These are phyloP conservation scores for Catonia carolina DNA, from an alignment of 2,888 invertebrate species.

Conservation along the genomic window DNA sequence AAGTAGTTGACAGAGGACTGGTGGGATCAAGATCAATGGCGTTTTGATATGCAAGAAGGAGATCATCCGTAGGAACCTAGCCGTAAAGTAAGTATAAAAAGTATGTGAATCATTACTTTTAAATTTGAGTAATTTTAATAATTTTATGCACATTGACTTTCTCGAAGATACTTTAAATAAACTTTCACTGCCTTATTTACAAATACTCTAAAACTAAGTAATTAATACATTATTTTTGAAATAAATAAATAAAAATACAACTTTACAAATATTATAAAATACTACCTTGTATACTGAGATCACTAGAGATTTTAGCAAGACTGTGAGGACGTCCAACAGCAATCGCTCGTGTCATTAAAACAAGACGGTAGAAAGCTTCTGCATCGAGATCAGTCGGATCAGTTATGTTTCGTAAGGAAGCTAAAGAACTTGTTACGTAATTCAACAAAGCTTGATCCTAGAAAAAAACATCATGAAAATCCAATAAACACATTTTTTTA, in stretches of 20 bases:
- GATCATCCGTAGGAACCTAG: too few species aligned
- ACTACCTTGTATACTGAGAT: neutral
- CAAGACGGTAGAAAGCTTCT: constrained; percentile 81
- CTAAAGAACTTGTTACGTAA: constrained; percentile 64
- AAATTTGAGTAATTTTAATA: too few species aligned
- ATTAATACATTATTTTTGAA: neutral
- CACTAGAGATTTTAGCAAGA: constrained; percentile 55
- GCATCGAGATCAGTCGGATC: constrained; percentile 63
- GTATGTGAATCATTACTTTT: too few species aligned
- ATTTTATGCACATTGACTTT: too few species aligned
- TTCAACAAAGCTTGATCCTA: constrained; percentile 78
- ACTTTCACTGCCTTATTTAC: neutral
- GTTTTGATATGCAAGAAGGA: too few species aligned
- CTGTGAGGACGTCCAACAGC: constrained; percentile 78
- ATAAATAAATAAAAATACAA: too few species aligned
- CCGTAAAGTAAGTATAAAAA: too few species aligned
- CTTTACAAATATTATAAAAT: neutral
- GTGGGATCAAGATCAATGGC: too few species aligned
- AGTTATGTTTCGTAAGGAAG: constrained; percentile 53
- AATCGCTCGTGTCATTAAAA: constrained; percentile 75
- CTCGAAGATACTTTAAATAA: neutral
- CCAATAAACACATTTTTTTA: neutral
- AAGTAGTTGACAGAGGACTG: too few species aligned
- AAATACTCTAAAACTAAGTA: neutral
- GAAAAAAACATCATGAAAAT: constrained; percentile 28